Base-by-base conservation (phyloP, 1,140 invertebrate species). In the Pogonognathellus flavescens region DNA sequence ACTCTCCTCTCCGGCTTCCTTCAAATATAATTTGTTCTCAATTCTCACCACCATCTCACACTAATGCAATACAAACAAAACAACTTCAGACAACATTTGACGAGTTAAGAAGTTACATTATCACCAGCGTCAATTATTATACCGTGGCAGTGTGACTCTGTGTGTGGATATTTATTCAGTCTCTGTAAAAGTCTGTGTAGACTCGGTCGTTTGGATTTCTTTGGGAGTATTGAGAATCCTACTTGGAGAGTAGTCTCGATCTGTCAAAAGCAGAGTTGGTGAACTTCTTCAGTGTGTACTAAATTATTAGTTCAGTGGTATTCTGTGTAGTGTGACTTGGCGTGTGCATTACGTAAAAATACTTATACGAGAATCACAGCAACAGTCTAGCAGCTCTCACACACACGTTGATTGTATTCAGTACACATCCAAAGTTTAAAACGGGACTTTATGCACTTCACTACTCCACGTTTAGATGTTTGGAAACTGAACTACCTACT, bases 1-100 rank as follows among this genome's bases (percentile, higher is more conserved):
- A 66, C 62, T 66, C 62, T 66, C 62, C 25, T 62, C 25, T 62
- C 60, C 25, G 20, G 5, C 10, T 6, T 41, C 6, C 31, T 6
- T 57, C 53, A 5, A 57, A 57, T 13, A 14, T 16, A 76, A 76
- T 49, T 41, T 31, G 16, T 62, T 76, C 31, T n/a, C 41, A 25
- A 76, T 76, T 31, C 70, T 76, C 70, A 41, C 70, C 18, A 31
- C 53, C 20, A 22, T n/a, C 11, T 70, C 62, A 31, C 9, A 4
- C 70, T 76, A 41, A 76, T 50, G 49, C 70, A 76, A 50, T 76
- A 76, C 41, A 76, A 76, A 76, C 70, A 76, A 76, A 76, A 41
- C 41, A 76, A 76, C 70, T 49, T 76, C 25, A 76, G 70, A 76
- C 70, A 76, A 76, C 70, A 76, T 76, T 76, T 76, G 70, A 76